Evolutionary conservation across 2,888 invertebrate species (phyloP).

Genomic region (Vandiemenella viatica): DNA sequence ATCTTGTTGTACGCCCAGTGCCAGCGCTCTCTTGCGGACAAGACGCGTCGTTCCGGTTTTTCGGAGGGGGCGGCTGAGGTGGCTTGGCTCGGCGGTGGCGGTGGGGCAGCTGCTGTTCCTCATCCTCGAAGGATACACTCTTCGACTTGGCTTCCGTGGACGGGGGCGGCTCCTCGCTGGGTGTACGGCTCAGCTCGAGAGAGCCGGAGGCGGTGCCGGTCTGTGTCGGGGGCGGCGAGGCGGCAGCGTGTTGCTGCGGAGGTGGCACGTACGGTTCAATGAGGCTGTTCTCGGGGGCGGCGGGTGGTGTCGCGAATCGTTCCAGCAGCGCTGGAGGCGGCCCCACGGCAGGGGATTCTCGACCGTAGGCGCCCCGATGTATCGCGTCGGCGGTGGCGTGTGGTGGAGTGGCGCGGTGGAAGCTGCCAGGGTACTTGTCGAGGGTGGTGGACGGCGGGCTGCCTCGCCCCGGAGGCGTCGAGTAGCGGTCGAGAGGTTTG

Average conservation of each 20-base stretch:
- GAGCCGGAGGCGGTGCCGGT: too few species aligned
- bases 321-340: too few species aligned
- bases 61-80: too few species aligned
- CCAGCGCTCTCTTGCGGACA: slow-evolving; percentile 83
- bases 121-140: slow-evolving; percentile 35
- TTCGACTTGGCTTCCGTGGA: slow-evolving; percentile 25
- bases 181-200: slow-evolving; percentile 18
- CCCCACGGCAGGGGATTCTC: too few species aligned
- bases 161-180: slow-evolving; percentile 25
- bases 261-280: slow-evolving; percentile 38
- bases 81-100: too few species aligned
- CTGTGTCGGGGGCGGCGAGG: slow-evolving; percentile 17
- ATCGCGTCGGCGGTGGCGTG: too few species aligned
- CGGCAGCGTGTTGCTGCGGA: too few species aligned
- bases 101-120: slow-evolving; percentile 31
- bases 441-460: too few species aligned
- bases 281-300: slow-evolving; percentile 30
- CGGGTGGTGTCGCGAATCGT: background rate
- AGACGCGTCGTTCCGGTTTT: slow-evolving; percentile 23
- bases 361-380: background rate
- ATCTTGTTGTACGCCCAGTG: slow-evolving; percentile 93
- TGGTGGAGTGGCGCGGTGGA: too few species aligned
- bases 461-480: too few species aligned
- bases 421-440: too few species aligned
- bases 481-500: too few species aligned